Conservation (phyloP, 2,797 vertebrate genomes). For the Acanthopagrus latus region DNA sequence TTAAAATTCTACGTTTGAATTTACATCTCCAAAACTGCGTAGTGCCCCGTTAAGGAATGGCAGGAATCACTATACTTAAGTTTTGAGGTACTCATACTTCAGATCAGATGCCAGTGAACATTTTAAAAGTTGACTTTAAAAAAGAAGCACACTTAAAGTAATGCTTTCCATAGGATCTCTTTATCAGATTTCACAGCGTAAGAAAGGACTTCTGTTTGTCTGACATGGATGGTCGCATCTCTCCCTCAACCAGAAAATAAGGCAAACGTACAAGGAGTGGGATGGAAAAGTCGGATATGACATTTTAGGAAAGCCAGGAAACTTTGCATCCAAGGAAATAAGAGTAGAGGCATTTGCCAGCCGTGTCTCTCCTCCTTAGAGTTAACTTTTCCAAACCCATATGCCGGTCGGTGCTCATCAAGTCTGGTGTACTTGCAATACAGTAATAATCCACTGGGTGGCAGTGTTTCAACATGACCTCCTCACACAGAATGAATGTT, state of each 20-base stretch:
- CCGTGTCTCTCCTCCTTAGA: no score
- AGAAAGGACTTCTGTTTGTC: background rate
- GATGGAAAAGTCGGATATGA: background rate
- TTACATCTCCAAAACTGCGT: no score
- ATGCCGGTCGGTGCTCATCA: background rate
- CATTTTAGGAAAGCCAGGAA: background rate
- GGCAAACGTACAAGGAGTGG: background rate
- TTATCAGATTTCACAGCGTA: no score
- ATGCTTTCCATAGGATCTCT: no score
- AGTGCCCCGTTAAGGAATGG: no score
- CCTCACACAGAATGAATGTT: no score
- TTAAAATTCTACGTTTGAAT: no score
- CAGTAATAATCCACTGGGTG: conserved; percentile 47
- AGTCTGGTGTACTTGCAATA: conserved; percentile 21
- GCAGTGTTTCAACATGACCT: conserved; percentile 51
- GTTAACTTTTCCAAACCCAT: background rate
- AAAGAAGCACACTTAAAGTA: no score
- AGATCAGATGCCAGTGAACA: background rate
- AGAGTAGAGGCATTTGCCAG: background rate
- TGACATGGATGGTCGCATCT: background rate
- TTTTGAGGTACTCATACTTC: no score
- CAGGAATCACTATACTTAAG: no score
- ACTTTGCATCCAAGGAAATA: background rate
- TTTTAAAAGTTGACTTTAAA: no score
- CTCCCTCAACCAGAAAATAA: background rate